A percentile compares a stretch with the other conserved stretches of the same genome.
phyloP scores from a whole-genome alignment of 2,797 vertebrate genomes.

The Mus spretus region DNA sequence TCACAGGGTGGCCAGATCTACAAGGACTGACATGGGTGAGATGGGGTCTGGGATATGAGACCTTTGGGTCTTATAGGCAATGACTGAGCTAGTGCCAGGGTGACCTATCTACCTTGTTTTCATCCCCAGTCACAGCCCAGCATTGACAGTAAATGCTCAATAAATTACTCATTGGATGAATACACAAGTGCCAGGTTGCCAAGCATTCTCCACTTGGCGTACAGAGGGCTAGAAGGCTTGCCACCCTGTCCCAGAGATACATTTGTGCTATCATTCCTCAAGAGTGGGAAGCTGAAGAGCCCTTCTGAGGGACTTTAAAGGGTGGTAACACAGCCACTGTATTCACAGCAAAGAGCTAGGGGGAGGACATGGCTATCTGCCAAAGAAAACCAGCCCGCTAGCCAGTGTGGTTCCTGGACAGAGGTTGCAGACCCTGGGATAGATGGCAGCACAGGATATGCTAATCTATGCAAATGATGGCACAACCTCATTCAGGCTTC shows the following conservation, averaged over 20 bases:
- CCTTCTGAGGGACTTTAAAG: neutral
- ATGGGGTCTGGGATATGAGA: too few species aligned
- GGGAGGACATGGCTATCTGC: neutral
- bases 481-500: neutral
- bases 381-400: conserved; percentile 40
- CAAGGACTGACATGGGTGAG: neutral
- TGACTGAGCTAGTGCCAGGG: neutral
- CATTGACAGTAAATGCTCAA: neutral
- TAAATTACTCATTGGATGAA: neutral
- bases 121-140: neutral
- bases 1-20: neutral
- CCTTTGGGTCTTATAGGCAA: neutral
- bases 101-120: neutral
- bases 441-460: conserved; percentile 50
- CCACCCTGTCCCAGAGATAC: too few species aligned
- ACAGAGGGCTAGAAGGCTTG: too few species aligned
- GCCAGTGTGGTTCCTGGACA: conserved; percentile 28
- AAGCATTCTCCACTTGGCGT: neutral
- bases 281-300: neutral
- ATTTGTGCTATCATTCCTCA: neutral
- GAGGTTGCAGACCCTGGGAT: conserved; percentile 22
- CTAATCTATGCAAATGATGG: conserved; percentile 75
- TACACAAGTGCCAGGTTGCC: neutral
- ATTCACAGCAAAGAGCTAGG: neutral
- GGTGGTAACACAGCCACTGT: neutral